Evolutionary conservation across 2,888 invertebrate species (phyloP).

Genomic region (Polylopha cassiicola): DNA sequence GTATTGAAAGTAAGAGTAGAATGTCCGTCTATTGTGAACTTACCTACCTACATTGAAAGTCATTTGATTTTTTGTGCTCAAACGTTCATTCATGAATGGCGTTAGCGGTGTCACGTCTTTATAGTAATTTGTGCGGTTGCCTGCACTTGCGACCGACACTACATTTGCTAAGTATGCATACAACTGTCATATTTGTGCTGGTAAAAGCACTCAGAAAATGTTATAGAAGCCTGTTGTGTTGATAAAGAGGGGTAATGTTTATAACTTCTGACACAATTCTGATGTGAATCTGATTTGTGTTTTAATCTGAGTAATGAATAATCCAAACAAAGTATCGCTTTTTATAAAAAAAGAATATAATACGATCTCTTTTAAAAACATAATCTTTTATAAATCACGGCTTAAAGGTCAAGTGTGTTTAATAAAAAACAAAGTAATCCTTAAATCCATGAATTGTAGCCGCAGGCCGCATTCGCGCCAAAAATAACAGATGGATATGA

Average conservation of each 20-base stretch:
- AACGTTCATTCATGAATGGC: slow-evolving; percentile 15
- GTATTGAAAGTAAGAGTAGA: slow-evolving; percentile 17
- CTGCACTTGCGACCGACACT: not conserved
- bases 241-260: slow-evolving; percentile 16
- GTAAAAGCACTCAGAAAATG: slow-evolving; percentile 21
- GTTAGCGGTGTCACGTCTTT: slow-evolving; percentile 12
- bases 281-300: no score
- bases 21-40: slow-evolving; percentile 3
- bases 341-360: no score
- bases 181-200: slow-evolving; percentile 17
- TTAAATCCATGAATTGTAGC: slow-evolving; percentile 5
- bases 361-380: no score
- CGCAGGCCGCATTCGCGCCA: slow-evolving; percentile 5
- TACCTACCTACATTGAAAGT: slow-evolving; percentile 13
- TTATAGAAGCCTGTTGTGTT: slow-evolving; percentile 18
- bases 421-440: slow-evolving; percentile 1
- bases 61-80: slow-evolving; percentile 13
- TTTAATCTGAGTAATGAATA: no score
- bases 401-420: no score
- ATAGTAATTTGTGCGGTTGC: slow-evolving; percentile 2
- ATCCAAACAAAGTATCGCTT: no score
- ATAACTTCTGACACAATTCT: slow-evolving; percentile 15
- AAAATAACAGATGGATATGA: slow-evolving; percentile 12
- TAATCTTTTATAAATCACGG: no score
- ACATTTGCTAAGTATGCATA: slow-evolving; percentile 18